phyloP scores from a whole-genome alignment of 64 coral and sea anemone species.

The Actinia tenebrosa region DNA sequence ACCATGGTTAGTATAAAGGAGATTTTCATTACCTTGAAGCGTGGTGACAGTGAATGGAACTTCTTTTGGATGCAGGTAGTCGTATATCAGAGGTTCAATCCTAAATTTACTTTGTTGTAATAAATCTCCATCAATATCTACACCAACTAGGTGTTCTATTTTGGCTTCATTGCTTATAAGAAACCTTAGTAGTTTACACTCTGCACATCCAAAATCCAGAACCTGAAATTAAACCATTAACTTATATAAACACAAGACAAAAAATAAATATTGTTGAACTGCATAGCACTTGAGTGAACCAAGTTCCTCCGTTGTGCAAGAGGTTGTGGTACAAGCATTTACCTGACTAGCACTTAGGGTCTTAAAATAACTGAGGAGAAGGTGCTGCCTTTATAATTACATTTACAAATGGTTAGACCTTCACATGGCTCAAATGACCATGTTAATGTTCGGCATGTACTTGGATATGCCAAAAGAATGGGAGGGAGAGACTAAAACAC shows the following conservation, averaged over 20 bases:
- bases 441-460: no score
- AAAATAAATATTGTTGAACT: background rate
- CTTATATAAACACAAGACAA: background rate
- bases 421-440: no score
- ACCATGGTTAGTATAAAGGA: no score
- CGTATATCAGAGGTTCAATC: conserved; percentile 54
- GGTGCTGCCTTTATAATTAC: no score
- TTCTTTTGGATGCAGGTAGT: conserved; percentile 70
- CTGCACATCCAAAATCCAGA: conserved; percentile 93
- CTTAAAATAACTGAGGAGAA: no score
- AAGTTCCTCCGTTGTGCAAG: no score
- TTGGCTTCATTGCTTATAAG: conserved; percentile 59
- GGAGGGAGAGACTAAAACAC: no score
- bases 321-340: no score
- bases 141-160: conserved; percentile 74
- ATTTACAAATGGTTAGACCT: no score
- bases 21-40: conserved; percentile 65
- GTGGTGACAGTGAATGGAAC: conserved; percentile 84
- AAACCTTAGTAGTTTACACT: conserved; percentile 76
- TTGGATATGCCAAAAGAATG: no score
- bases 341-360: no score
- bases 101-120: conserved; percentile 58
- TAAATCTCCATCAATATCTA: conserved; percentile 75
- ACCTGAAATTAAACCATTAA: conserved; percentile 35
- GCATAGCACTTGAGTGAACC: no score